These are phyloP conservation scores for Tuta absoluta DNA, from an alignment of 2,888 invertebrate genomes.

Conservation along the genomic window DNA sequence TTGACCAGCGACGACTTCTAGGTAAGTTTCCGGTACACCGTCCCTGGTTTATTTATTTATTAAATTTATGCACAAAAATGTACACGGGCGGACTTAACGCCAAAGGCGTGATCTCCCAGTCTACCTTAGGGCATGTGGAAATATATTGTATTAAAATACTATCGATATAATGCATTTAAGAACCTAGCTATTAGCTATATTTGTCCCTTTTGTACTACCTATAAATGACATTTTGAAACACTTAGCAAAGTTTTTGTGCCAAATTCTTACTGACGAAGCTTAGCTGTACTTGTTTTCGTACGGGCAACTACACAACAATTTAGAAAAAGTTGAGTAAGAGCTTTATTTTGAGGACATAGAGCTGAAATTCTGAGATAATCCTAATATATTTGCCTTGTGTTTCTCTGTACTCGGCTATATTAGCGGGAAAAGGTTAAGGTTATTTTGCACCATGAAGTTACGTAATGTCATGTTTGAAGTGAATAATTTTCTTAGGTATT, in stretches of 20 bases:
- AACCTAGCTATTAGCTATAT: no score
- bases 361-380: not conserved
- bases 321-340: not conserved
- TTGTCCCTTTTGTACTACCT: no score
- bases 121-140: no score
- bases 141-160: no score
- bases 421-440: slow-evolving; percentile 67
- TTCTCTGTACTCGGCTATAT: slow-evolving; percentile 41
- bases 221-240: not conserved
- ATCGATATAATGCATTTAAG: no score
- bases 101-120: no score
- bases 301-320: not conserved
- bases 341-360: not conserved
- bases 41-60: no score
- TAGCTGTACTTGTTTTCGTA: slow-evolving; percentile 27
- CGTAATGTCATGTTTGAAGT: slow-evolving; percentile 43
- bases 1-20: no score
- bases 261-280: slow-evolving; percentile 8
- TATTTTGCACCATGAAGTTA: slow-evolving; percentile 51
- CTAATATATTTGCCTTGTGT: not conserved
- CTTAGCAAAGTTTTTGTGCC: not conserved
- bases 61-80: no score
- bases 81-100: no score
- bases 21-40: no score
- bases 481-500: slow-evolving; percentile 12